Evolutionary conservation across 2,797 vertebrate genomes (phyloP), one percentile per base, ranked within the genome.

Genomic region (Neomorphus geoffroyi): DNA sequence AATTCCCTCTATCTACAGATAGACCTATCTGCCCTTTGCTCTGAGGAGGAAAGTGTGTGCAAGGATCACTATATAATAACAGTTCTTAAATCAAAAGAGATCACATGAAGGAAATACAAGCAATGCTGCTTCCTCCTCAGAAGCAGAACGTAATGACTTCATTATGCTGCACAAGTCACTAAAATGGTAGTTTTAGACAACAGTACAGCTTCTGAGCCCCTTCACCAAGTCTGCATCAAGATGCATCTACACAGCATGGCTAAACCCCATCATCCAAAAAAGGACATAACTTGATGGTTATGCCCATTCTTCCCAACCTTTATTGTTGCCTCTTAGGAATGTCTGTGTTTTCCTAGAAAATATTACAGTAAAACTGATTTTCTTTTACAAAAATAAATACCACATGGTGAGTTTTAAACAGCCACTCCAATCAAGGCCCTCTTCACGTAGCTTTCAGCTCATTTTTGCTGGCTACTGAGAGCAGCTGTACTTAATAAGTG

Each of bases 381-480:
- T 60, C 50, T 50, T 81, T 79, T 71, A 74, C 14, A 45, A 86
- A 86, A 74, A 89, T 41, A 95, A 92, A 83, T 60, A 78, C 30
- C n/a, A 89, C 45, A 87, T 11, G 7, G 32, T 16, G 43, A 54
- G 51, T 92, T 90, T 95, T 85, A 88, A 94, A 89, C 32, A 92
- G 54, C 67, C 69, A 81, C 65, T 91, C 41, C 46, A 89, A 82
- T 93, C 61, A 92, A 43, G 26, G 60, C 71, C 43, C 37, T 90
- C 73, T 91, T 84, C 71, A 80, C 18, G 39, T 3, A 64, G 71
- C 28, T 82, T 82, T 89, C 79, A 89, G 60, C 37, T 89, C 28
- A 41, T 60, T 90, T 84, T 77, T 13, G 18, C 22, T 33, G 77
- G 51, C 86, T 88, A 82, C 69, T 65, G 30, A 74, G 54, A 94